Base-by-base conservation (phyloP, 2,797 vertebrate species). In the Salmo trutta region DNA sequence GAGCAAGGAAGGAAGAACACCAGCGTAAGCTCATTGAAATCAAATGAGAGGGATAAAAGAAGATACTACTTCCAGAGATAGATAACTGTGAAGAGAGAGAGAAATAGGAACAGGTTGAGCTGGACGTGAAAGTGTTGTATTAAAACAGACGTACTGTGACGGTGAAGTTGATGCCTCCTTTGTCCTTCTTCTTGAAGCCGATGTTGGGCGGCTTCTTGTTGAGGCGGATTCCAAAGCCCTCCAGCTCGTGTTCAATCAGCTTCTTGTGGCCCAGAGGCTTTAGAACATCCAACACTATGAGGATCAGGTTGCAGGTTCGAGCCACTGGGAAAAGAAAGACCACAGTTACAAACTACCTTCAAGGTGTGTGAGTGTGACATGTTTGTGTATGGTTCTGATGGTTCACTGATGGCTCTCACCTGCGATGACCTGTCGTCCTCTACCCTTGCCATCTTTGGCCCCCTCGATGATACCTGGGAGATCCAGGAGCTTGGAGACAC, bases 131-230 rank as follows among this genome's bases (percentile, higher is more conserved):
- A 33, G 73, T 62, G 47, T 47, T 21, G 2, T 66, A 29, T 66
- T 7, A 15, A 19, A 19, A 56, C 67, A 74, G 16, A 82, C 83
- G 1, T 91, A 99, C 97, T 33, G 98, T 99, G 52, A 96, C 95
- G 4, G 98, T 99, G 80, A 99, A 98, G 91, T 99, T 99, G 91
- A 99, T 99, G 90, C 98, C 98, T 77, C 98, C 98, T 92, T 99
- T 99, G 93, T 99, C 98, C 93, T 99, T 99, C 91, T 95, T 99
- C 92, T 99, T 99, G 92, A 95, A 99, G 88, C 98, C 97, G 8
- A 99, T 99, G 90, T 99, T 99, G 83, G 98, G 98, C 1, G 98
- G 97, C 75, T 96, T 93, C 89, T 98, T 99, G 90, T 99, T 99
- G 75, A 99, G 95, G 41, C 98, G 96, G 88, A 99, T 99, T 67